Base-by-base conservation (phyloP, 2,113 vertebrate genomes). In the Alces alces region DNA sequence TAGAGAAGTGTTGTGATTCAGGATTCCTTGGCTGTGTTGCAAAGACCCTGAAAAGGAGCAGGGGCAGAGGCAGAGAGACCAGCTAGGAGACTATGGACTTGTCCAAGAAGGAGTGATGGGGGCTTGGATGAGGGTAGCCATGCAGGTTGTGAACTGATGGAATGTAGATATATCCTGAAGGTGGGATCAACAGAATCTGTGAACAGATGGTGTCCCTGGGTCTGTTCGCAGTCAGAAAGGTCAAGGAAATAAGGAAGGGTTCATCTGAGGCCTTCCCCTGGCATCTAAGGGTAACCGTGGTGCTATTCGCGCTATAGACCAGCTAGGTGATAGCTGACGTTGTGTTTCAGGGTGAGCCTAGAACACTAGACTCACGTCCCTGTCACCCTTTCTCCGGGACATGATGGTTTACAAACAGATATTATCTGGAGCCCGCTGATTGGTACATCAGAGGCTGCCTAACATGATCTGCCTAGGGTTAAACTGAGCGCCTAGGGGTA, bases 231-330 rank as follows among this genome's bases (percentile, higher is more conserved):
- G 0, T 45, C n/a, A 8, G 2, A 3, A 6, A 39, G 73, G 43
- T 28, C 23, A 57, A 13, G 54, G 21, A 11, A 7, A n/a, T 2
- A 33, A 30, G 57, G 52, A 66, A 66, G 1, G 6, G 25, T 13
- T 47, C 39, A 4, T 36, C 54, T 66, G 36, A 1, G 45, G 27
- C n/a, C 45, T 70, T 76, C 13, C 6, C 7, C 25, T 25, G 54
- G 15, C 2, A 0, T 8, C 39, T 25, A 6, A 45, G 2, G 1
- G 8, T 36, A 23, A 36, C 47, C 0, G 0, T 23, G 66, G n/a
- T 70, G 66, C 0, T 25, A 9, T 1, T 7, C 7, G 6, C 12
- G 19, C 66, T 30, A 2, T 50, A 58, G 84, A 30, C 15, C 21
- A 10, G 33, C 19, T 6, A 6, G 61, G 25, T 52, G 3, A 27